phyloP scores from a whole-genome alignment of 2,113 vertebrate genomes.

The Rhadina sibilatrix region DNA sequence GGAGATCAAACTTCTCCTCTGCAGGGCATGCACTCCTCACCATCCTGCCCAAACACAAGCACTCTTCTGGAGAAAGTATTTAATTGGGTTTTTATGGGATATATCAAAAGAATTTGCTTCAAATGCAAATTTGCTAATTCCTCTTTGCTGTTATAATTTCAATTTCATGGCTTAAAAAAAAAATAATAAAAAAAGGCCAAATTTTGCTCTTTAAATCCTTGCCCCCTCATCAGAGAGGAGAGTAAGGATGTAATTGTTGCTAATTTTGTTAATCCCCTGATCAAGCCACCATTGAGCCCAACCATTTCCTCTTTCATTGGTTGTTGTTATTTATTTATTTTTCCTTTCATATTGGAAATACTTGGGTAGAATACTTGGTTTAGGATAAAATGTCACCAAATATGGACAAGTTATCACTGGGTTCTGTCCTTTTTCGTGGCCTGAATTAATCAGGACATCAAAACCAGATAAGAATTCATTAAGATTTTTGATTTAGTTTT shows the following conservation, averaged over 20 bases:
- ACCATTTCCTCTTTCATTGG: neutral
- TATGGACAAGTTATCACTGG: accelerated
- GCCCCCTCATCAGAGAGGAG: neutral
- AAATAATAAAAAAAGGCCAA: neutral
- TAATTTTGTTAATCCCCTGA: neutral
- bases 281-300: neutral
- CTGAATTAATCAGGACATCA: neutral
- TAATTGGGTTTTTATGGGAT: neutral
- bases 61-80: neutral
- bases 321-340: neutral
- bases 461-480: neutral
- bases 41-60: neutral
- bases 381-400: neutral
- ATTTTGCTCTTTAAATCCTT: neutral
- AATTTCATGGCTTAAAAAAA: neutral
- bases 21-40: neutral
- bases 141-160: neutral
- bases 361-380: neutral
- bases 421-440: neutral
- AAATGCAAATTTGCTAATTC: neutral
- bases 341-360: neutral
- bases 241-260: neutral
- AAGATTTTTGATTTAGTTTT: neutral
- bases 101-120: neutral
- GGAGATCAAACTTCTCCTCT: neutral